These are phyloP conservation scores for Hylyphantes graminicola DNA, from an alignment of 1,140 invertebrate genomes.

Conservation along the genomic window DNA sequence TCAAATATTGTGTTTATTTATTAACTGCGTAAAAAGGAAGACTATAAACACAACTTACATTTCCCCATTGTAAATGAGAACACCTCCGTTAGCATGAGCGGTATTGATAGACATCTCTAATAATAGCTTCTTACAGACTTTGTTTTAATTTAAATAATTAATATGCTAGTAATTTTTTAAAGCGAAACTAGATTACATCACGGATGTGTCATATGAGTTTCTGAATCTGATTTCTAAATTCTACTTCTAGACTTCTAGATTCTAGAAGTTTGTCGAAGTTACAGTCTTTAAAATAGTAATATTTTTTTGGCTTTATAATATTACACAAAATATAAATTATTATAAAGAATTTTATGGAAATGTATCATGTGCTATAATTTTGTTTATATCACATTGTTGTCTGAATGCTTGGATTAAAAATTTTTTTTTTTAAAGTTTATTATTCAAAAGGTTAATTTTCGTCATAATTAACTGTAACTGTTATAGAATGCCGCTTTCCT, in stretches of 20 bases:
- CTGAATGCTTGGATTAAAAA: no score
- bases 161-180: no score
- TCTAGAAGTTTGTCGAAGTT: neutral
- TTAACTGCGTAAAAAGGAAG: slow-evolving; percentile 27
- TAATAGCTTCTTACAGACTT: no score
- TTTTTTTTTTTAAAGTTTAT: neutral
- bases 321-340: neutral
- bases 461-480: neutral
- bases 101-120: slow-evolving; percentile 88
- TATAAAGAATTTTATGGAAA: neutral
- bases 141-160: no score
- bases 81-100: slow-evolving; percentile 89
- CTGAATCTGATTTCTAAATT: slow-evolving; percentile 13
- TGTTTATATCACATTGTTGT: no score
- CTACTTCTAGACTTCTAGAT: neutral
- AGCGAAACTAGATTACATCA: neutral
- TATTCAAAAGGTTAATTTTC: neutral
- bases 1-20: no score
- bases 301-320: neutral
- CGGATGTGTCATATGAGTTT: neutral
- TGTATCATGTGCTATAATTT: no score
- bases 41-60: slow-evolving; percentile 75
- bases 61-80: slow-evolving; percentile 91
- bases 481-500: neutral
- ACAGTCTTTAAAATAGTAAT: neutral